Base-by-base conservation (phyloP, 1,140 invertebrate species). In the Hyles vespertilio region DNA sequence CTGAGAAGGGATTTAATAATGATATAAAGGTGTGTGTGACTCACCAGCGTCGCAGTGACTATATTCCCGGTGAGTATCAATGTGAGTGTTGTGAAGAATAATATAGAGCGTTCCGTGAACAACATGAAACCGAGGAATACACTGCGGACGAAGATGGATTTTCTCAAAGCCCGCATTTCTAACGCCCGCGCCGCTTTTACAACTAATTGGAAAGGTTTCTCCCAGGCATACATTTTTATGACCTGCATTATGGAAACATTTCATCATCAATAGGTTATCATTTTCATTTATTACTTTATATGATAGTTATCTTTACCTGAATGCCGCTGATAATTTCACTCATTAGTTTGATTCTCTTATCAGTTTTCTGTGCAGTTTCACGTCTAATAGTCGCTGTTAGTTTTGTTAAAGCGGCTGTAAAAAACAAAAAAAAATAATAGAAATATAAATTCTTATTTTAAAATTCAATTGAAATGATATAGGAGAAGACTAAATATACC, bases 161-260 rank as follows among this genome's bases (percentile, higher is more conserved):
- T 82, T 46, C 75, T 91, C 0, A 92, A 81, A 5, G 85, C 74
- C 0, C 91, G 89, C 77, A 95, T 91, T 77, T 96, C 95, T 10
- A 84, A 70, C 0, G 72, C 82, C 64, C 95, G 82, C 3, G 90
- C 89, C 1, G 67, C 40, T 34, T 87, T 85, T 0, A 94, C 89
- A 0, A 93, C 86, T 36, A 89, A 83, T 51, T 91, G 89, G 61
- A 94, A 94, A 0, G 93, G 92, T 56, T 90, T 91, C 64, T 94
- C 93, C 93, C 93, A 94, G 0, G 92, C 92, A 63, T 94, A 94
- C 93, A 95, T 94, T 87, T 95, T 96, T 9, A 95, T 92, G 1
- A 97, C 93, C 89, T 94, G 67, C 61, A 92, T 5, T n/a, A 48
- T 48, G 32, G 46, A 46, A 5, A 45, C 2, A 22, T 22, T 1